Conservation (phyloP, 2,888 invertebrate genomes). For the Hirtodrosophila duncani region DNA sequence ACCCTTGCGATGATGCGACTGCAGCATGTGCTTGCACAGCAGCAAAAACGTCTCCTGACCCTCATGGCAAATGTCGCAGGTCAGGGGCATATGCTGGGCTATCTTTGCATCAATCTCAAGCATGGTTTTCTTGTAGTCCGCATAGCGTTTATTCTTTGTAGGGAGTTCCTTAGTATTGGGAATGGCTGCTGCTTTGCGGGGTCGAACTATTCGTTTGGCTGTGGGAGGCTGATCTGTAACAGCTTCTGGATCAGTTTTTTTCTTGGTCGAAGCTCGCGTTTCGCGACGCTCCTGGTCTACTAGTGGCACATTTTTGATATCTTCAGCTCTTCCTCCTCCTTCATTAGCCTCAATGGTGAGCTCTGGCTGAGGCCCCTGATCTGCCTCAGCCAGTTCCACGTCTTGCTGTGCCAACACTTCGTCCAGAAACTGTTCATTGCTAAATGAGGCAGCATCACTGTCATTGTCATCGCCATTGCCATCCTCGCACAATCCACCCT, state of each 20-base stretch:
- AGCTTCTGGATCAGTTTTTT: slow-evolving; percentile 28
- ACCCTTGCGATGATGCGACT: slow-evolving; percentile 64
- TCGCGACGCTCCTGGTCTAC: slow-evolving; percentile 37
- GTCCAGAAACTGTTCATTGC: slow-evolving; percentile 52
- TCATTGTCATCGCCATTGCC: slow-evolving; percentile 22
- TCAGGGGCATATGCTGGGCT: slow-evolving; percentile 72
- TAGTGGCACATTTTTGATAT: not conserved
- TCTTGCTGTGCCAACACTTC: slow-evolving; percentile 33
- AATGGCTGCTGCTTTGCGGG: slow-evolving; percentile 9
- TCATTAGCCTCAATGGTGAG: not conserved
- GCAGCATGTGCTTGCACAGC: slow-evolving; percentile 69
- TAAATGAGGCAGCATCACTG: slow-evolving; percentile 37
- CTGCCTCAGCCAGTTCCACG: not conserved
- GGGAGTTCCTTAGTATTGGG: not conserved
- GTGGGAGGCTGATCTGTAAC: not conserved
- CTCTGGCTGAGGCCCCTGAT: not conserved
- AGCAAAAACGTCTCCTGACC: slow-evolving; percentile 62
- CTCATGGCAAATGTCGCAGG: slow-evolving; percentile 71
- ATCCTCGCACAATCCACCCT: not conserved
- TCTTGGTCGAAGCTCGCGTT: slow-evolving; percentile 47
- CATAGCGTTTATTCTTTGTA: slow-evolving; percentile 32
- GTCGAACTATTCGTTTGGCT: not conserved
- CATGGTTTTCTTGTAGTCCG: slow-evolving; percentile 46
- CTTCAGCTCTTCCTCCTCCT: not conserved
- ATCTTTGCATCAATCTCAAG: slow-evolving; percentile 74